Base-by-base conservation (phyloP, 2,797 vertebrate species). In the Enteromius fasciolatus region DNA sequence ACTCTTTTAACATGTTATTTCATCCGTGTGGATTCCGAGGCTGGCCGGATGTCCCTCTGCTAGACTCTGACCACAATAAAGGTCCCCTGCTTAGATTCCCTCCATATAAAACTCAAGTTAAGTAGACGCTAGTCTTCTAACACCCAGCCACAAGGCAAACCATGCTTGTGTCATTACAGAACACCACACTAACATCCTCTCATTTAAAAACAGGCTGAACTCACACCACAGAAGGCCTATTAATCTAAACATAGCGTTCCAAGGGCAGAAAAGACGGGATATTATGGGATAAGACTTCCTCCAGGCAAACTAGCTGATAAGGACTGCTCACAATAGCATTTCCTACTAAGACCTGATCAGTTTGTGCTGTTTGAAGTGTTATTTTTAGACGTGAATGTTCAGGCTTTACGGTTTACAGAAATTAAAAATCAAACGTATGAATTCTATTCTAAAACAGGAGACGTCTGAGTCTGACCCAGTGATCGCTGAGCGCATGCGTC, bases 81-180 rank as follows among this genome's bases (percentile, higher is more conserved):
- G 44, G 46, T 33, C 63, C 63, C 31, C 70, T 28, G 73, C 75
- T 68, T 76, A 68, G 25, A 81, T 44, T 64, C 75, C 77, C 80
- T 84, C 57, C 68, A 28, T 17, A 75, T 41, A 52, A 84, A 68
- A 59, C 28, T n/a, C 2, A 61, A 44, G 41, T 46, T 77, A 84
- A 72, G 73, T 31, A 80, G 70, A 86, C n/a, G 63, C 39, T 72
- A 54, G 50, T 44, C 73, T 78, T 83, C 69, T 57, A 66, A 82
- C 76, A 74, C 20, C 48, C 61, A 73, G 87, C 86, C 88, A 88
- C 86, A 90, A 88, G 87, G 84, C 83, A 86, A 78, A 74, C 86
- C 89, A 90, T 90, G 86, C 83, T 90, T 85, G 36, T 88, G 85
- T 89, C 68, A 86, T 89, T 88, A 87, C 86, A 88, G 88, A 93